Evolutionary conservation across 2,113 vertebrate genomes (phyloP), one percentile per base, ranked within the genome.

Genomic region (Falcunculus frontatus): DNA sequence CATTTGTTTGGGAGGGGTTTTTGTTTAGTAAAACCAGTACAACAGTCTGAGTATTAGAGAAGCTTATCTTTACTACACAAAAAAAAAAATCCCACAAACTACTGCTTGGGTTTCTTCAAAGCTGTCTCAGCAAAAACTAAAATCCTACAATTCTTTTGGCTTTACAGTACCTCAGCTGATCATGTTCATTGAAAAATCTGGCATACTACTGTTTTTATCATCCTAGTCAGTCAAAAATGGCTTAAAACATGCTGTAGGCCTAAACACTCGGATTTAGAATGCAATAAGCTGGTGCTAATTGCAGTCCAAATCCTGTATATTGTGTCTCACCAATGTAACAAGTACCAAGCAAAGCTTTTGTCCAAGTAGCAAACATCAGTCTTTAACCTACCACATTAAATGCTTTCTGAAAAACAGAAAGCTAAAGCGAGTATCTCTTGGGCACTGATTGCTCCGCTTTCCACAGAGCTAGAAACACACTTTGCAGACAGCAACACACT

Each of bases 401-500:
- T 1, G 4, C 30, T 81, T 83, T 67, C 88, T 86, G 64, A 37
- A 95, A 90, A 70, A 63, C 33, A 67, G 35, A 87, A 59, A 84
- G 52, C 23, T 57, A 4, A 62, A 79, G 20, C 6, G 9, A 93
- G 0, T 22, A 10, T 96, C 79, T 90, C 84, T 55, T 59, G 25
- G 82, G 79, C 81, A 69, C 85, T 84, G 87, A 93, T 94, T 89
- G 75, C 63, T 89, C 52, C 1, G 10, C 89, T 89, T 89, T 84
- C 42, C 65, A 68, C 35, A 62, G 69, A 91, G 52, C 73, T 79
- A 41, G 65, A 82, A 86, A 89, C 46, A 73, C 65, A 74, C 76
- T 87, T 53, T 85, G n/a, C 56, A 95, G 81, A 84, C 77, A 94
- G 89, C 42, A 95, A 82, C 52, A 92, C 0, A 75, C 84, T 94